Percentiles rank a stretch among this genome's conserved stretches.
Conservation (phyloP, 2,113 vertebrate species). For the Pavo muticus region DNA sequence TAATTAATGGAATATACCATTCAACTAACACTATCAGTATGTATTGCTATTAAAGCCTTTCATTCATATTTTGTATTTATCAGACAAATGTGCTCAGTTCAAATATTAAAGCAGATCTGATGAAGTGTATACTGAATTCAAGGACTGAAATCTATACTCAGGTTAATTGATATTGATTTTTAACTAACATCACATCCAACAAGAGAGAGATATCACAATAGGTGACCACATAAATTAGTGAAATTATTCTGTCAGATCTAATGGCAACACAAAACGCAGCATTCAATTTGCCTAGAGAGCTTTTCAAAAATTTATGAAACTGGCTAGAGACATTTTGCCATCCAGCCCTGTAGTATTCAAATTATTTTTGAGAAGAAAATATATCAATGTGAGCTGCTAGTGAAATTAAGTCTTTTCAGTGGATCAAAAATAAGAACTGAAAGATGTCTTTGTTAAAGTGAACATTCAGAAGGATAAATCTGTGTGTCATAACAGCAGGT, state of each 20-base stretch:
- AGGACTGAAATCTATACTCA: background rate
- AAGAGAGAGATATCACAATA: background rate
- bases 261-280: background rate
- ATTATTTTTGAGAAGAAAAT: background rate
- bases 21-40: background rate
- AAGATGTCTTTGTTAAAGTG: background rate
- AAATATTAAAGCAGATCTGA: background rate
- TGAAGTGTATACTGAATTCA: constrained; percentile 2
- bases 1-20: background rate
- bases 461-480: background rate
- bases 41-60: background rate
- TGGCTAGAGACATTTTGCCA: background rate
- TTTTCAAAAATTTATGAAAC: background rate
- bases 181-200: background rate
- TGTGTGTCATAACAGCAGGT: background rate
- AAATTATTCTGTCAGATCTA: constrained; percentile 41
- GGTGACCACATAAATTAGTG: constrained; percentile 11
- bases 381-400: background rate
- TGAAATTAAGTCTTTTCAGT: background rate
- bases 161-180: constrained; percentile 64
- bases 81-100: background rate
- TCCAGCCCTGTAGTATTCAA: background rate
- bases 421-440: background rate
- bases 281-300: background rate
- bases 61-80: background rate